phyloP scores from a whole-genome alignment of 2,113 vertebrate genomes.

The Brachyhypopomus occidentalis region DNA sequence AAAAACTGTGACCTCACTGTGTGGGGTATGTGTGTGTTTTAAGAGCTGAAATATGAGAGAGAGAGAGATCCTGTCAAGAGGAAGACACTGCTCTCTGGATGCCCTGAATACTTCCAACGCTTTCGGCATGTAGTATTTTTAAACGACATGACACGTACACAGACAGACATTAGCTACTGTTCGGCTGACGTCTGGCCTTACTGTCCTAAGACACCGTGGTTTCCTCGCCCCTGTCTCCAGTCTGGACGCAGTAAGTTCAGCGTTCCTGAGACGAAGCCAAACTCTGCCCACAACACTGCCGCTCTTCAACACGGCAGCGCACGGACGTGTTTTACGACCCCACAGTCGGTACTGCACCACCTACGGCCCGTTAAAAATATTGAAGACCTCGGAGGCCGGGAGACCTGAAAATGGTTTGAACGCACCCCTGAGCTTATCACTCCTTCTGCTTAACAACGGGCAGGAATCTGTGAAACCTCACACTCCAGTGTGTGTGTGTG shows the following conservation, averaged over 20 bases:
- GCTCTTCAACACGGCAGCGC: background rate
- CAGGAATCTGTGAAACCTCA: constrained; percentile 40
- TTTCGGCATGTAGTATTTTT: constrained; percentile 46
- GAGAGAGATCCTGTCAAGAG: constrained; percentile 25
- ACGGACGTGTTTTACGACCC: constrained; percentile 1
- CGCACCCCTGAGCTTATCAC: constrained; percentile 7
- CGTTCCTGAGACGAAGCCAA: too few relatives aligned
- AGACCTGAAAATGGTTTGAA: background rate
- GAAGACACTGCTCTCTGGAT: constrained; percentile 42
- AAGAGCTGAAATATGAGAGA: background rate
- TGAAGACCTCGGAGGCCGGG: too few relatives aligned
- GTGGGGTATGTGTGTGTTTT: too few relatives aligned
- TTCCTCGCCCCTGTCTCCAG: background rate
- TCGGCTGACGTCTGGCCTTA: background rate
- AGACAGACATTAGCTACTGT: background rate
- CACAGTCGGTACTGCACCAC: too few relatives aligned
- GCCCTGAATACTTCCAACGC: constrained; percentile 27
- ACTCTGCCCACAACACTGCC: background rate
- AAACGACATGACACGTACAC: constrained; percentile 38
- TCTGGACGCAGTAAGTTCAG: background rate
- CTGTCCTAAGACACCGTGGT: constrained; percentile 1
- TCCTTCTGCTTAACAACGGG: constrained; percentile 21
- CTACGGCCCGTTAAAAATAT: too few relatives aligned
- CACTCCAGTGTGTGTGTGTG: background rate
- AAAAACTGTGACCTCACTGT: too few relatives aligned